Conservation (phyloP, 2,797 vertebrate genomes). For the Sibirionetta formosa region DNA sequence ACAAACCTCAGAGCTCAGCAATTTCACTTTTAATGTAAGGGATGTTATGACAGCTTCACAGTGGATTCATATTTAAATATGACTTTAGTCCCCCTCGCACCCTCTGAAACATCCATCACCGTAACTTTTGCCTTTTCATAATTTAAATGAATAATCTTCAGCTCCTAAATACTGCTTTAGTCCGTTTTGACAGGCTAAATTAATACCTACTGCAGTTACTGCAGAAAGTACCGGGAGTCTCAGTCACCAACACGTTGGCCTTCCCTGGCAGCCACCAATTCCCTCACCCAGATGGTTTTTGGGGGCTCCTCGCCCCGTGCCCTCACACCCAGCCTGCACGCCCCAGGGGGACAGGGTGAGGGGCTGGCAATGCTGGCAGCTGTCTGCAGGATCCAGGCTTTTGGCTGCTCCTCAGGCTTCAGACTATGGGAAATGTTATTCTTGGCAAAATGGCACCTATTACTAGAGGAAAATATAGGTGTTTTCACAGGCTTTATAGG, state of each 20-base stretch:
- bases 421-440: accelerated
- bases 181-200: conserved; percentile 64
- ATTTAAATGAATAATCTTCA: conserved; percentile 65
- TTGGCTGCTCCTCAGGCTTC: neutral
- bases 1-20: conserved; percentile 56
- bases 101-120: conserved; percentile 62
- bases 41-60: conserved; percentile 55
- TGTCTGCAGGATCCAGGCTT: neutral
- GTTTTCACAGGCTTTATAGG: neutral
- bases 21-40: conserved; percentile 21
- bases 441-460: accelerated
- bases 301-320: neutral
- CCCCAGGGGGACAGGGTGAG: neutral
- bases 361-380: neutral
- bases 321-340: neutral
- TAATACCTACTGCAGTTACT: conserved; percentile 35
- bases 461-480: neutral
- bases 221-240: conserved; percentile 20
- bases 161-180: conserved; percentile 40
- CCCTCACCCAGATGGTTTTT: neutral
- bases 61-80: conserved; percentile 58
- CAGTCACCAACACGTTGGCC: conserved; percentile 2
- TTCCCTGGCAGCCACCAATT: neutral
- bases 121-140: conserved; percentile 59
- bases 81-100: conserved; percentile 48